These are phyloP conservation scores for Marasmarcha lunaedactyla DNA, from an alignment of 2,888 invertebrate species.

Conservation along the genomic window DNA sequence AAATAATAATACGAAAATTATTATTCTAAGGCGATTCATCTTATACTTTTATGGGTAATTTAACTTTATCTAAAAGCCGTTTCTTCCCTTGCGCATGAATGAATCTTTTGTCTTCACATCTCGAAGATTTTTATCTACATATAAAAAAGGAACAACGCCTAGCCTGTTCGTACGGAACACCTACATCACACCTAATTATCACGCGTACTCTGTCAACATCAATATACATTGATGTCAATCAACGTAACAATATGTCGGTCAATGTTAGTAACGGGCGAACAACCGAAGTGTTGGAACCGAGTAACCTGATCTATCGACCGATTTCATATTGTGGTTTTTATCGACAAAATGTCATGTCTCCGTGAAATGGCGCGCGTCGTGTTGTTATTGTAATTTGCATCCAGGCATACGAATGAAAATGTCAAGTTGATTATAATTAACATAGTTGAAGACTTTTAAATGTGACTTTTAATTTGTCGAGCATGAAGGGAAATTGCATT, in stretches of 20 bases:
- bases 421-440: too few relatives aligned
- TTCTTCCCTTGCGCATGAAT: neutral
- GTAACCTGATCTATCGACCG: conserved; percentile 31
- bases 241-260: conserved; percentile 47
- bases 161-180: neutral
- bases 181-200: conserved; percentile 34
- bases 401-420: neutral
- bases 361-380: conserved; percentile 11
- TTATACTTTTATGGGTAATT: too few relatives aligned
- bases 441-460: too few relatives aligned
- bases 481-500: too few relatives aligned
- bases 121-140: too few relatives aligned
- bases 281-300: conserved; percentile 25
- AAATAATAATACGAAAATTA: too few relatives aligned
- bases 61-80: too few relatives aligned
- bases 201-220: conserved; percentile 35
- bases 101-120: neutral
- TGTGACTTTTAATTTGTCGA: too few relatives aligned
- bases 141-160: too few relatives aligned
- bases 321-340: conserved; percentile 30
- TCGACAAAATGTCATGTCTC: conserved; percentile 49
- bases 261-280: conserved; percentile 49
- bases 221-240: conserved; percentile 45
- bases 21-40: too few relatives aligned
- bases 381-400: neutral